phyloP scores from a whole-genome alignment of 2,797 vertebrate species.

The Acanthurus tractus region DNA sequence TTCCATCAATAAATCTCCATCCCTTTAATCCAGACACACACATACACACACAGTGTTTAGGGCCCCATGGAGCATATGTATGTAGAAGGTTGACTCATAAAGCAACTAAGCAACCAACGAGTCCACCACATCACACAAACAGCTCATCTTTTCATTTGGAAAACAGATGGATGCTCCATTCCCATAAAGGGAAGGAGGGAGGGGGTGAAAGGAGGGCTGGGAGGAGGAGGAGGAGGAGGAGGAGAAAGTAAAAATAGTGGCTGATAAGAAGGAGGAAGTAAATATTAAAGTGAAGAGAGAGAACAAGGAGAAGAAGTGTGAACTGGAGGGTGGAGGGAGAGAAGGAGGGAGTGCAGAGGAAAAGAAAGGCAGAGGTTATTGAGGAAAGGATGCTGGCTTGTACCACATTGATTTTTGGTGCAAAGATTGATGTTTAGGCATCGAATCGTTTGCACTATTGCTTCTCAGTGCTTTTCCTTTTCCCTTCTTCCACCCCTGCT shows the following conservation, averaged over 20 bases:
- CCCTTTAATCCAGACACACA: constrained; percentile 3
- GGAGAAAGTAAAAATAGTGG: constrained; percentile 64
- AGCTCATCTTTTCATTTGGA: constrained; percentile 71
- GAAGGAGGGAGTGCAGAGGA: constrained; percentile 9
- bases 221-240: constrained; percentile 44
- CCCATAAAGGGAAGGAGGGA: constrained; percentile 24
- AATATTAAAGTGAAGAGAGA: constrained; percentile 37
- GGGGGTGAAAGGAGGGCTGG: constrained; percentile 29
- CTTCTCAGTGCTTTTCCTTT: constrained; percentile 7
- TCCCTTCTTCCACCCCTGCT: background rate
- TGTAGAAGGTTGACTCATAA: constrained; percentile 56
- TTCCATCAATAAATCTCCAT: constrained; percentile 44
- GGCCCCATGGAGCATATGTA: constrained; percentile 40
- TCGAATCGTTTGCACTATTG: constrained; percentile 39
- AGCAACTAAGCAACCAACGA: constrained; percentile 51
- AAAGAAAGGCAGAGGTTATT: constrained; percentile 51
- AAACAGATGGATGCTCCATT: constrained; percentile 70
- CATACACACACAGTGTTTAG: constrained; percentile 9
- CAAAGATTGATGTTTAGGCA: constrained; percentile 67
- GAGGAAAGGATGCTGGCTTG: constrained; percentile 52
- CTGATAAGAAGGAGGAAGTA: constrained; percentile 51
- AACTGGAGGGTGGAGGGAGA: constrained; percentile 22
- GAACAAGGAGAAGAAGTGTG: constrained; percentile 49
- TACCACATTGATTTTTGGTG: constrained; percentile 64
- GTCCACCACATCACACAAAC: constrained; percentile 68